A percentile compares a stretch with the other conserved stretches of the same genome.
Evolutionary conservation across 2,888 invertebrate species (phyloP).

Genomic region (Lypha dubia): DNA sequence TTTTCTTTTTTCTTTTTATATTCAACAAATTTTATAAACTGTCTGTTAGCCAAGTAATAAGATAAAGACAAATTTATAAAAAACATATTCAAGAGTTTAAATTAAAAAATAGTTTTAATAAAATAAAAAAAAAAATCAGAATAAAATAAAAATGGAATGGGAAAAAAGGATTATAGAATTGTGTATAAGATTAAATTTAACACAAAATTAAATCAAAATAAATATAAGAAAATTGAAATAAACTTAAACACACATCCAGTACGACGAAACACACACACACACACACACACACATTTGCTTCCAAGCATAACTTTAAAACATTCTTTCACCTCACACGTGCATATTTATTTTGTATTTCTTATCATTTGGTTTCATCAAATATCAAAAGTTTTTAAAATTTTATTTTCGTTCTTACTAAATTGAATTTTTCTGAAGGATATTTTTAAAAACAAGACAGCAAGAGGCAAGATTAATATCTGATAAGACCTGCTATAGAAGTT

Average conservation of each 20-base stretch:
- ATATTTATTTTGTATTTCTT: neutral
- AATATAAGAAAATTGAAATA: neutral
- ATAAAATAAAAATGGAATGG: neutral
- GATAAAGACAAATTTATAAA: neutral
- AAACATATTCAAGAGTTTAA: neutral
- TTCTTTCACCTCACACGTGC: neutral
- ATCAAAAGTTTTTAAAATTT: neutral
- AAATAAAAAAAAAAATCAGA: neutral
- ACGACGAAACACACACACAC: neutral
- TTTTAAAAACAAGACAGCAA: neutral
- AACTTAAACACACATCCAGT: neutral
- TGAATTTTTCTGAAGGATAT: neutral
- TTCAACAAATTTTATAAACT: slow-evolving; percentile 34
- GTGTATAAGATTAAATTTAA: slow-evolving; percentile 20
- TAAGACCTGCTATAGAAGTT: neutral
- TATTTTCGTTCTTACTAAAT: neutral
- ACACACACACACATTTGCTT: neutral
- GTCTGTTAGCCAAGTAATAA: slow-evolving; percentile 38
- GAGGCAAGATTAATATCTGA: neutral
- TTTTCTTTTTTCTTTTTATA: no score
- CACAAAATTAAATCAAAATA: slow-evolving; percentile 7
- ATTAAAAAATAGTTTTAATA: neutral
- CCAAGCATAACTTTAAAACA: neutral
- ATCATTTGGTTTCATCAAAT: neutral
- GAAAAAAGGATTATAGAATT: slow-evolving; percentile 18